Conservation (phyloP, 2,113 vertebrate species). For the Columba livia region DNA sequence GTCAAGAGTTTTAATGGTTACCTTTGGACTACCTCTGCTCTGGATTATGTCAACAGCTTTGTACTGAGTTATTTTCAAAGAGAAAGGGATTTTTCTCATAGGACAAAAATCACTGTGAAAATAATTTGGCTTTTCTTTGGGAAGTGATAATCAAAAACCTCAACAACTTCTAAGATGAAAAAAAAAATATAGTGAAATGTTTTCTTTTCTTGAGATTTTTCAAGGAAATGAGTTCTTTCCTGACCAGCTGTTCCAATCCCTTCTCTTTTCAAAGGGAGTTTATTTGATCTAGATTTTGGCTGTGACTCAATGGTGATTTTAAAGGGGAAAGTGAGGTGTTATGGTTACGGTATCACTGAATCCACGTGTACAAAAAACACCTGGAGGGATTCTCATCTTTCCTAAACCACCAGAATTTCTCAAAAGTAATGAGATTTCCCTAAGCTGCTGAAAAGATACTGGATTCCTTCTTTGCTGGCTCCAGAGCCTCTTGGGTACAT, state of each 20-base stretch:
- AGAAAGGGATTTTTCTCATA: not conserved
- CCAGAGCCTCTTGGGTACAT: not conserved
- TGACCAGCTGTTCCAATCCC: constrained; percentile 6
- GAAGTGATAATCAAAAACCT: not conserved
- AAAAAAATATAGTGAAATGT: not conserved
- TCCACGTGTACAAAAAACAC: not conserved
- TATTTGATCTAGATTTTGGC: constrained; percentile 43
- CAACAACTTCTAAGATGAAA: not conserved
- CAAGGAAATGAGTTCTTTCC: constrained; percentile 32
- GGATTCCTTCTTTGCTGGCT: not conserved
- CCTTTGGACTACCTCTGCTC: not conserved
- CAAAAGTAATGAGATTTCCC: not conserved
- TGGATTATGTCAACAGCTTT: not conserved
- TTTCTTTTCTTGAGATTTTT: constrained; percentile 53
- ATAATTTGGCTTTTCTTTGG: not conserved
- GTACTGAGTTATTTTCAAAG: not conserved
- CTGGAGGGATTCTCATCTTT: not conserved
- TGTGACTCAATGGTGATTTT: not conserved
- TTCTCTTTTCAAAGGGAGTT: constrained; percentile 4
- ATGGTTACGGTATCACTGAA: not conserved
- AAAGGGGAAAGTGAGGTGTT: constrained; percentile 1
- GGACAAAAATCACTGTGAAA: not conserved
- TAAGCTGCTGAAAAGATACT: not conserved
- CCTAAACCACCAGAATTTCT: not conserved
- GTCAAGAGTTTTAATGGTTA: not conserved